Base-by-base conservation (phyloP, 2,888 invertebrate genomes). In the Lasioglossum pauxillum region DNA sequence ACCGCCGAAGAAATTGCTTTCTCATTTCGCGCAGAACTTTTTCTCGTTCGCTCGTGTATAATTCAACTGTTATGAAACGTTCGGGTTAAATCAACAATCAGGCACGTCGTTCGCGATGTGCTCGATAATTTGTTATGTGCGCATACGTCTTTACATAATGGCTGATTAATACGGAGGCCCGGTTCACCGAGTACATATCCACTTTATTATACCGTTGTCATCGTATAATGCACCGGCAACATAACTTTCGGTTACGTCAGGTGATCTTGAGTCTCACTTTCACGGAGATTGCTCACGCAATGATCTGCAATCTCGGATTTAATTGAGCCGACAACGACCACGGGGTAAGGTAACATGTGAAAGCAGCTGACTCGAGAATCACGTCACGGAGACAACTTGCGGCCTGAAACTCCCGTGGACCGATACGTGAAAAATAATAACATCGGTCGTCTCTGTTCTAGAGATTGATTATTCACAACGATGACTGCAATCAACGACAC, bases 401-500 rank as follows among this genome's bases (percentile, higher is more conserved):
- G 53, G 2, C 10, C 53, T n/a, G 53, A 53, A n/a, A 53, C 53
- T 23, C 31, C 71, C 44, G 35, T 60, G 67, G 41, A 31, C 73
- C 67, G 19, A 35, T 35, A 67, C 23, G 41, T 19, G n/a, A 12
- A 53, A 79, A 80, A 64, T 69, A 82, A 72, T 44, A 80, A 69
- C n/a, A 31, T 0, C n/a, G 14, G 27, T 31, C 31, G 1, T 27
- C 60, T 5, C 23, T 53, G 38, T 69, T 49, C 31, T 31, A 53
- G 53, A 46, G 69, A 82, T 60, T 71, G 83, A 83, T 75, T 71
- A 57, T 75, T 81, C 74, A n/a, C 23, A 14, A 35, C 53, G 73
- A 82, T 83, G 69, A 60, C 69, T 41, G 74, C 81, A 64, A 82
- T 80, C 53, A 41, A 12, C 73, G 31, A 74, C 82, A 64, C 38